Base-by-base conservation (phyloP, 1,140 invertebrate species). In the Apis florea region DNA sequence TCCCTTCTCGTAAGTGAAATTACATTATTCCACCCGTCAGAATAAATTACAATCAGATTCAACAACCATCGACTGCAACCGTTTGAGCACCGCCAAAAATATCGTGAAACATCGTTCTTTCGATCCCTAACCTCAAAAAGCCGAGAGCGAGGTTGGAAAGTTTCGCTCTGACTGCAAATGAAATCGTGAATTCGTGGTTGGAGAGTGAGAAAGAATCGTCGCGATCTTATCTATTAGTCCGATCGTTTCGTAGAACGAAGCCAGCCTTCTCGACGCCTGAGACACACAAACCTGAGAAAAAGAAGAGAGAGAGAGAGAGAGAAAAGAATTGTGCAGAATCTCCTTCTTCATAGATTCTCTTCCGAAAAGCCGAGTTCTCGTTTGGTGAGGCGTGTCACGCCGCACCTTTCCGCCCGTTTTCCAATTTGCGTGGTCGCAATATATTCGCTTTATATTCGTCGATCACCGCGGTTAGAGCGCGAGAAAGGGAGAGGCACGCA, bases 271-370 rank as follows among this genome's bases (percentile, higher is more conserved):
- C n/a, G n/a, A n/a, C n/a, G n/a, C n/a, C n/a, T n/a, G n/a, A n/a
- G n/a, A n/a, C n/a, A n/a, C n/a, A n/a, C 78, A 83, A 86, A 85
- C 79, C 31, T 70, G 79, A 31, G 69, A 54, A 58, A 80, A 64
- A 74, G 68, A 59, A 80, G 66, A 83, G 66, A 68, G 61, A 82
- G 4, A 40, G 4, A 40, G 0, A 40, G 5, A 40, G 6, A 40
- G 4, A 40, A 40, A 6, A 5, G 6, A 40, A 40, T 40, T 40
- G 31, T 5, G 31, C 31, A 6, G 5, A 82, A 74, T 49, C 49
- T n/a, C 9, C 15, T 40, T 4, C 31, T 26, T 40, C 9, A 12
- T 2, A 9, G n/a, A 21, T 24, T 47, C 66, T 21, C 61, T 2
- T 21, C 11, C 0, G 31, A 40, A 40, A 40, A 40, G 4, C 3